Base-by-base conservation (phyloP, 30 jellyfish, hydroid and myxozoan species). In the Mastigias papua region DNA sequence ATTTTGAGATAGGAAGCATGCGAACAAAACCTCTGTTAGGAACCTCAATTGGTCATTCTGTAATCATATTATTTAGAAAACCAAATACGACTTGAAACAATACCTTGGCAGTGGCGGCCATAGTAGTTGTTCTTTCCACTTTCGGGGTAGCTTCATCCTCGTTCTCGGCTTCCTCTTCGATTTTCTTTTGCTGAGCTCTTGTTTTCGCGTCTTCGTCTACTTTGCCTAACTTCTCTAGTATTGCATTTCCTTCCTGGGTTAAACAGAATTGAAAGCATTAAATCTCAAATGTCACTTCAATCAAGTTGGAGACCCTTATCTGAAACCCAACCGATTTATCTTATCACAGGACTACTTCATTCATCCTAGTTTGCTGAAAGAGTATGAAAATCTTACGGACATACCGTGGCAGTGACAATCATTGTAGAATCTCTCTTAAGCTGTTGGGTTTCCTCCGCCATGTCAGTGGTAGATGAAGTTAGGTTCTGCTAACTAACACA, bases 21-120 rank as follows among this genome's bases (percentile, higher is more conserved):
- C n/a, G n/a, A n/a, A n/a, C n/a, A n/a, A n/a, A n/a, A n/a, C n/a
- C n/a, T n/a, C n/a, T n/a, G n/a, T n/a, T n/a, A n/a, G n/a, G n/a
- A n/a, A n/a, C n/a, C n/a, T n/a, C n/a, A n/a, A n/a, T n/a, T n/a
- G n/a, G 54, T 42, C 54, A 15, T 42, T 42, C 13, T 4, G 13
- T 42, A n/a, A 42, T 15, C 54, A 15, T 4, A 42, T 42, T 42
- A 15, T 15, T 15, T 42, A 42, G 13, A 15, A 42, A 42, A 42
- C 7, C 54, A 42, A 42, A 15, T 42, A 42, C 13, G 13, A 4
- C 54, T 15, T 4, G 7, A 42, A 42, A 15, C 13, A 2, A 15
- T 63, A 81, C 96, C 96, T 88, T 88, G 5, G 96, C 96, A 8
- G 96, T 88, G 21, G 96, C 91, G 21, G 85, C 96, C 96, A 88